Evolutionary conservation across 2,113 vertebrate genomes (phyloP).

Genomic region (Bos taurus): ARS-UCD2.0 NC_037328.1:100058001-100058500

Average conservation of each 20-base stretch:
- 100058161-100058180: background rate
- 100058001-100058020: background rate
- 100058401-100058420: background rate
- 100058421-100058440: background rate
- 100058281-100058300: background rate
- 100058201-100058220: background rate
- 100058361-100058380: background rate
- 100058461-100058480: background rate
- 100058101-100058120: background rate
- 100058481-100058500: background rate
- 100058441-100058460: background rate
- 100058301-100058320: background rate
- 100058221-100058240: background rate
- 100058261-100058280: background rate
- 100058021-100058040: background rate
- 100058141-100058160: background rate
- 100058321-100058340: background rate
- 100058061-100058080: background rate
- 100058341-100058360: background rate
- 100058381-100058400: background rate
- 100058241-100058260: background rate
- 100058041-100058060: background rate
- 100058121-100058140: background rate
- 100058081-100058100: background rate
- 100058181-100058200: background rate